phyloP scores from a whole-genome alignment of 2,888 invertebrate genomes.

The Drosophila dives region DNA sequence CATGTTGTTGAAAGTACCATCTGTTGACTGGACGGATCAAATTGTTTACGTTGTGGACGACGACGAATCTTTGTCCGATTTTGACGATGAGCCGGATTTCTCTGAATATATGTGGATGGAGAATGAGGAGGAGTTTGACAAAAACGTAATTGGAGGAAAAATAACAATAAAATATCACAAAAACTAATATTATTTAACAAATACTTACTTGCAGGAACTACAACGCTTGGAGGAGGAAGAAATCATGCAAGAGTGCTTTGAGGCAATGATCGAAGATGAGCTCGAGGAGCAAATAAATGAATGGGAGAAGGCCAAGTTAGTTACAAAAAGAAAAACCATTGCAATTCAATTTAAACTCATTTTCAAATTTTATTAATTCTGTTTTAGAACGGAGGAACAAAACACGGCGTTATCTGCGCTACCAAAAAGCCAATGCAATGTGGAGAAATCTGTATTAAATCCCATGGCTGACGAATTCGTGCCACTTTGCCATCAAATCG shows the following conservation, averaged over 20 bases:
- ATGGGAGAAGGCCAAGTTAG: constrained; percentile 83
- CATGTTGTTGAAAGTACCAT: constrained; percentile 84
- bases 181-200: background rate
- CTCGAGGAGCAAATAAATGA: constrained; percentile 85
- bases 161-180: background rate
- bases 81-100: constrained; percentile 88
- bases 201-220: constrained; percentile 87
- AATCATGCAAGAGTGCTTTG: constrained; percentile 94
- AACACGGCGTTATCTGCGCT: constrained; percentile 83
- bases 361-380: constrained; percentile 11
- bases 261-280: constrained; percentile 93
- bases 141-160: constrained; percentile 87
- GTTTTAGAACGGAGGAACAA: constrained; percentile 79
- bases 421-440: constrained; percentile 81
- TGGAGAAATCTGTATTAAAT: constrained; percentile 90
- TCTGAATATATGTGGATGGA: constrained; percentile 98
- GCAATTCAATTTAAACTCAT: background rate
- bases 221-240: constrained; percentile 94
- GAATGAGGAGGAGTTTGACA: constrained; percentile 96
- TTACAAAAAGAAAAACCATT: background rate
- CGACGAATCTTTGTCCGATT: constrained; percentile 82
- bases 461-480: constrained; percentile 95
- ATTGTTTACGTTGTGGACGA: constrained; percentile 82
- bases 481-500: constrained; percentile 86
- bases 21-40: constrained; percentile 84